Evolutionary conservation across 2,888 invertebrate species (phyloP).

Genomic region (Drosophila pseudotalamancana): DNA sequence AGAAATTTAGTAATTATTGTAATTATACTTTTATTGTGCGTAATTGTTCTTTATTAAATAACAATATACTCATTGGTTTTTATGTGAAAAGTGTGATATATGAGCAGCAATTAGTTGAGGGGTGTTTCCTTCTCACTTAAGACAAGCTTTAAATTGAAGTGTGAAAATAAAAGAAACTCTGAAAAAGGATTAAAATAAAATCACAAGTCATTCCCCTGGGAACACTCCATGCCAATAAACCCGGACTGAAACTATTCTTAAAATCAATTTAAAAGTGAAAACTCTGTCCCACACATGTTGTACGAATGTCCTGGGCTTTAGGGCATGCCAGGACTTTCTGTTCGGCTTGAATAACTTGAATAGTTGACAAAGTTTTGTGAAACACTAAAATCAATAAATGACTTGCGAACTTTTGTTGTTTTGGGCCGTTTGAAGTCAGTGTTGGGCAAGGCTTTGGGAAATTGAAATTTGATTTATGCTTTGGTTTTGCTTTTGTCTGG

Average conservation of each 20-base stretch:
- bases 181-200: conserved; percentile 1
- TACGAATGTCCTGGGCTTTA: conserved; percentile 34
- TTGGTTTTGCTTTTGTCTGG: conserved; percentile 1
- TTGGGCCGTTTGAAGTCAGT: conserved; percentile 27
- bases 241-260: conserved; percentile 52
- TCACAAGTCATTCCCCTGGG: conserved; percentile 27
- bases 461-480: conserved; percentile 49
- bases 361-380: conserved; percentile 55
- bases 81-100: conserved; percentile 42
- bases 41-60: conserved; percentile 50
- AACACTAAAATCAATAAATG: conserved; percentile 76
- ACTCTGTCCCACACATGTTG: conserved; percentile 60
- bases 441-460: conserved; percentile 31
- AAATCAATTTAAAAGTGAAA: conserved; percentile 68
- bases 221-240: too few relatives aligned
- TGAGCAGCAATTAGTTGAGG: conserved; percentile 27
- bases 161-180: neutral
- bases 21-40: conserved; percentile 59
- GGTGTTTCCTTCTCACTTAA: too few relatives aligned
- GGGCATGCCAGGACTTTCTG: conserved; percentile 9
- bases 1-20: conserved; percentile 61
- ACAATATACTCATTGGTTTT: conserved; percentile 35
- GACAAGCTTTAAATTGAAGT: neutral
- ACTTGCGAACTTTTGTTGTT: conserved; percentile 53
- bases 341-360: conserved; percentile 10